These are phyloP conservation scores for Cottoperca gobio DNA, from an alignment of 2,797 vertebrate genomes.

Conservation along the genomic window DNA sequence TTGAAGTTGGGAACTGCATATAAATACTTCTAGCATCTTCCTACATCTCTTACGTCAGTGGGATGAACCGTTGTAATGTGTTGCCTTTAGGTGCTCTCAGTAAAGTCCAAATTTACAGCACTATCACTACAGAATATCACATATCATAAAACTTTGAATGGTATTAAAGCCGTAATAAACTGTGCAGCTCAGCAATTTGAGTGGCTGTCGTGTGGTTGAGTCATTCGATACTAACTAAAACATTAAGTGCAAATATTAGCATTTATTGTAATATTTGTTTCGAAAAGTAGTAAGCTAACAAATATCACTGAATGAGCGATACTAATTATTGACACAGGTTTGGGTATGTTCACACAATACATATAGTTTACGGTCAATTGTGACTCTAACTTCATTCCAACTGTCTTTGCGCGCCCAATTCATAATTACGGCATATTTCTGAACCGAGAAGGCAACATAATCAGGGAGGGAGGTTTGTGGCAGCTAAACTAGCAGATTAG, in stretches of 20 bases:
- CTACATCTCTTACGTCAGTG: background rate
- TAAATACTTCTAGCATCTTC: background rate
- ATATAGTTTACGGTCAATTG: background rate
- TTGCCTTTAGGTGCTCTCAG: conserved; percentile 20
- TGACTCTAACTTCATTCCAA: background rate
- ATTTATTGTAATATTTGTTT: background rate
- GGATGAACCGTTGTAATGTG: background rate
- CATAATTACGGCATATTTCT: background rate
- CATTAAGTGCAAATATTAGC: background rate
- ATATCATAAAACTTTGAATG: background rate
- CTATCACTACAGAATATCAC: background rate
- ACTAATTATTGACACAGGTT: accelerated
- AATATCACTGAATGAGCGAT: background rate
- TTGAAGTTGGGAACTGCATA: background rate
- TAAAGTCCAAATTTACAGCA: accelerated
- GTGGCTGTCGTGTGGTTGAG: background rate
- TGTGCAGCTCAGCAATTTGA: background rate
- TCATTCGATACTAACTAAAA: background rate
- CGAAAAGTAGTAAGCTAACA: background rate
- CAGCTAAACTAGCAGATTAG: conserved; percentile 46
- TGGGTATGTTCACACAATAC: background rate
- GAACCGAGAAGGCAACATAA: conserved; percentile 22
- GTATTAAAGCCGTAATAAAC: background rate
- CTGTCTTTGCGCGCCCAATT: accelerated
- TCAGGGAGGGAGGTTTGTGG: background rate